Base-by-base conservation (phyloP, 2,113 vertebrate genomes). In the Murina feae region DNA sequence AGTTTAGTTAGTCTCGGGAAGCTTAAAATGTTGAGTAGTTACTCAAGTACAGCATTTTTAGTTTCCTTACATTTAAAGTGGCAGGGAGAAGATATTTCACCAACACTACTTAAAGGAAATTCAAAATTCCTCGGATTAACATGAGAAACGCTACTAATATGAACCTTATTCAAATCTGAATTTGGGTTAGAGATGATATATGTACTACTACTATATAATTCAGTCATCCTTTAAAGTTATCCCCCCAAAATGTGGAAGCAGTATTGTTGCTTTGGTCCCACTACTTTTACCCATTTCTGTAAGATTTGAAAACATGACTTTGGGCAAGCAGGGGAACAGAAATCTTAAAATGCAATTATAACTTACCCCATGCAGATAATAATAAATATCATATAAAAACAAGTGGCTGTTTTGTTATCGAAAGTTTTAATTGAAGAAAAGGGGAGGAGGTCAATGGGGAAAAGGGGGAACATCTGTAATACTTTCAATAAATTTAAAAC, bases 91-190 rank as follows among this genome's bases (percentile, higher is more conserved):
- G 69, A 78, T 30, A 90, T 68, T 90, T 87, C 35, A 85, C 71
- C 42, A 78, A 53, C 69, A 44, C 58, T 84, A 83, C 69, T 28
- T 53, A 90, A 8, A 82, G 9, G 18, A 7, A 39, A 72, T 75
- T 78, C 6, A 86, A 94, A 95, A 90, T 66, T 12, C 39, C 49
- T 85, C 58, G 55, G 51, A 63, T 76, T 60, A 75, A 81, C 10
- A 53, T 76, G 25, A 65, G 30, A 94, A 94, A 47, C 6, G 17
- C 39, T 35, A 82, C 4, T 28, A 75, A 65, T 47, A 86, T 30
- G 35, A 81, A 86, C 4, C 37, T 91, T n/a, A 74, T 86, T 78
- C 42, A 65, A 91, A 72, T 88, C 72, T 96, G 18, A 91, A 72
- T 47, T 82, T 23, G 1, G 18, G 37, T 72, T 88, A 91, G 71